Conservation (phyloP, 2,888 invertebrate genomes). For the Toxonevra muliebris region DNA sequence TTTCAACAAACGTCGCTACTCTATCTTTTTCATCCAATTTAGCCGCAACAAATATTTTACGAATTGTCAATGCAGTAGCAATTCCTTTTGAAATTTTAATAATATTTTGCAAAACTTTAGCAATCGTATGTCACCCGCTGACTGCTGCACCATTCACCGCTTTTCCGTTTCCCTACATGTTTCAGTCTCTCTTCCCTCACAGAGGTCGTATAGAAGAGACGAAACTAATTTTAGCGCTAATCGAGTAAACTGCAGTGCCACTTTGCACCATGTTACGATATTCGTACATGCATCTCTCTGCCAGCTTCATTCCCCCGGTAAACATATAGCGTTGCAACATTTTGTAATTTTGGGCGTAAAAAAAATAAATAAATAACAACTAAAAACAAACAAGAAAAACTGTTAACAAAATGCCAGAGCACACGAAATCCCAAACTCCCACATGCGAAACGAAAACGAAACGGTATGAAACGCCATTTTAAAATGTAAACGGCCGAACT, state of each 20-base stretch:
- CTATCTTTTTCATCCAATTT: neutral
- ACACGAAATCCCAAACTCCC: slow-evolving; percentile 42
- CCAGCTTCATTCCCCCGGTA: slow-evolving; percentile 10
- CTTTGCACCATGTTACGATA: slow-evolving; percentile 20
- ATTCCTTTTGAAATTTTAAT: neutral
- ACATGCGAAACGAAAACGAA: slow-evolving; percentile 36
- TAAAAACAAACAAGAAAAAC: slow-evolving; percentile 15
- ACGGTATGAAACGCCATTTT: slow-evolving; percentile 38
- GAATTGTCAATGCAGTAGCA: slow-evolving; percentile 1
- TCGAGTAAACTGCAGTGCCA: slow-evolving; percentile 32
- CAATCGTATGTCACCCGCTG: neutral
- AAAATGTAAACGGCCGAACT: slow-evolving; percentile 37
- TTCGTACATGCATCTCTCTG: too few relatives aligned
- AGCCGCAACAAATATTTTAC: neutral
- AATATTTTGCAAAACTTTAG: neutral
- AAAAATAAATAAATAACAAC: too few relatives aligned
- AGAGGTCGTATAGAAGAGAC: neutral
- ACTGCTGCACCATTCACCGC: too few relatives aligned
- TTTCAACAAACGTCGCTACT: too few relatives aligned
- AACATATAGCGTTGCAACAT: slow-evolving; percentile 26
- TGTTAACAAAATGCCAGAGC: slow-evolving; percentile 31
- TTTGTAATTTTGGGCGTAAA: neutral
- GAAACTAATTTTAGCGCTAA: slow-evolving; percentile 31
- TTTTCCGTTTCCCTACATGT: too few relatives aligned
- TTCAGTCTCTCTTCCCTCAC: neutral